phyloP scores from a whole-genome alignment of 2,113 vertebrate species.

The Girardinichthys multiradiatus region DNA sequence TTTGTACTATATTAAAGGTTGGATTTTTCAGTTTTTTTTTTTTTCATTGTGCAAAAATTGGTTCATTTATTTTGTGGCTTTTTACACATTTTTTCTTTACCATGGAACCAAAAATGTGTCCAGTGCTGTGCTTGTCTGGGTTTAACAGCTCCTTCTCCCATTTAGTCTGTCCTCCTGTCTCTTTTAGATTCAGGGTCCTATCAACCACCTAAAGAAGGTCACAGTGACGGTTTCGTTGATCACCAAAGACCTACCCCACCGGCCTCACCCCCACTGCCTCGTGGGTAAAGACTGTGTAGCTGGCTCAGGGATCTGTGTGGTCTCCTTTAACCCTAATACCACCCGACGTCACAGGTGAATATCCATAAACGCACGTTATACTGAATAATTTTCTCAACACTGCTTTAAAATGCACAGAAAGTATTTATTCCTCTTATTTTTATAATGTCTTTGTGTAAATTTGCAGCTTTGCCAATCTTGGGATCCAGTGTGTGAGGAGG shows the following conservation, averaged over 20 bases:
- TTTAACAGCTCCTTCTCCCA: no score
- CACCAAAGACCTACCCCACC: constrained; percentile 90
- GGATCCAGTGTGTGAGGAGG: constrained; percentile 93
- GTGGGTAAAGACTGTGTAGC: constrained; percentile 92
- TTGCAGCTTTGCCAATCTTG: constrained; percentile 89
- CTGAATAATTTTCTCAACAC: background rate
- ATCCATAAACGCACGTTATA: background rate
- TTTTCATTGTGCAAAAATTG: background rate
- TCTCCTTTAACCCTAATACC: constrained; percentile 83
- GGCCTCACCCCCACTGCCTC: constrained; percentile 92
- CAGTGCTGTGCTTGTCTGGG: no score
- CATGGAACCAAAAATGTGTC: no score
- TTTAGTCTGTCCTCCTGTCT: background rate
- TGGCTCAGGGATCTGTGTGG: constrained; percentile 82
- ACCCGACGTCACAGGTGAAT: constrained; percentile 85
- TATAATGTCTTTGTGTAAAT: background rate
- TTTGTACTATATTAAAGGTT: background rate
- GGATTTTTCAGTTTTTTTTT: background rate
- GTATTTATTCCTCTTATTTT: background rate
- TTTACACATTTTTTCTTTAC: no score
- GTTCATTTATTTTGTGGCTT: background rate
- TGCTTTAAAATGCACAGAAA: background rate
- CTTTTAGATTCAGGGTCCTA: constrained; percentile 79
- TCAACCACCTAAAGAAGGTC: constrained; percentile 80
- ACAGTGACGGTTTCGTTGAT: constrained; percentile 88